A percentile compares a stretch with the other conserved stretches of the same genome.
phyloP scores from a whole-genome alignment of 2,888 invertebrate species.

The Zygogramma bicolorata region DNA sequence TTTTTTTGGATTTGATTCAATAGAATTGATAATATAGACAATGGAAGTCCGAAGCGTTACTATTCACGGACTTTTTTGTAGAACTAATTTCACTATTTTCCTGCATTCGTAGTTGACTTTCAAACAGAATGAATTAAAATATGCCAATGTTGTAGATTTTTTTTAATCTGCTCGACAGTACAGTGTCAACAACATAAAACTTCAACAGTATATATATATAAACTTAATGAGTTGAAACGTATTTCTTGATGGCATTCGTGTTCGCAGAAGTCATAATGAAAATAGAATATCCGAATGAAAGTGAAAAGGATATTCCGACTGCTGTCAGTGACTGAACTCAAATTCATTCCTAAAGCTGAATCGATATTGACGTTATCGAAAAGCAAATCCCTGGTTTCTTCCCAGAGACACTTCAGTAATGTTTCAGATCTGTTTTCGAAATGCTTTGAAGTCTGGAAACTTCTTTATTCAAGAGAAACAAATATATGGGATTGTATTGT shows the following conservation, averaged over 20 bases:
- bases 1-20: too few species aligned
- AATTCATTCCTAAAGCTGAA: not conserved
- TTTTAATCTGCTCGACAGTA: too few species aligned
- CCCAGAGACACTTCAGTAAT: not conserved
- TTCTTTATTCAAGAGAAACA: not conserved
- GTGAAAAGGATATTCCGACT: not conserved
- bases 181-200: too few species aligned
- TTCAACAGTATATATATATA: too few species aligned
- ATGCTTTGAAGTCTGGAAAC: not conserved
- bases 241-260: not conserved
- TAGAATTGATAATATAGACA: too few species aligned
- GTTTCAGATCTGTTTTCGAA: not conserved
- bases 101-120: too few species aligned
- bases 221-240: not conserved
- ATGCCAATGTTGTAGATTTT: too few species aligned
- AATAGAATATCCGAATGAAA: not conserved
- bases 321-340: not conserved
- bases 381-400: not conserved
- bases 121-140: too few species aligned
- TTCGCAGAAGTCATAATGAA: not conserved
- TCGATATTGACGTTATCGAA: not conserved
- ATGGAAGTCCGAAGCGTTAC: too few species aligned
- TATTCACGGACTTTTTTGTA: too few species aligned
- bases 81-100: too few species aligned
- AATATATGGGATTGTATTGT: not conserved